Conservation (phyloP, 1,140 invertebrate genomes). For the Branchinecta lindahli region DNA sequence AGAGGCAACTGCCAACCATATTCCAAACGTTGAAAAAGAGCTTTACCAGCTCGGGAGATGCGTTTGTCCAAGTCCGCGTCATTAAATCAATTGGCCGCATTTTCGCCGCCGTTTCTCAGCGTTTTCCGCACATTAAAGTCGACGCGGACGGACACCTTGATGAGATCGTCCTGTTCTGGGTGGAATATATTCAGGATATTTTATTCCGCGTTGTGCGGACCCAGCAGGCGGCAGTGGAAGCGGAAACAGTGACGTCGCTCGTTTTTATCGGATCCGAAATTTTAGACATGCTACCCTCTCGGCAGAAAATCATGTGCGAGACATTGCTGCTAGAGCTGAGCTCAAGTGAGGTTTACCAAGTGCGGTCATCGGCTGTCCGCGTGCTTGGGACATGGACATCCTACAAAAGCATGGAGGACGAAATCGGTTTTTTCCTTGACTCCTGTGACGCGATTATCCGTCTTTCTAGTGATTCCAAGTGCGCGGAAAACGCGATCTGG, state of each 20-base stretch:
- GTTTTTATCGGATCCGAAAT: background rate
- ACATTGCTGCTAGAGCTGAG: background rate
- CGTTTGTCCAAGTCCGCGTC: background rate
- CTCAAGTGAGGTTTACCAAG: background rate
- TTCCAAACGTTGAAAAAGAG: background rate
- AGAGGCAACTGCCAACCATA: background rate
- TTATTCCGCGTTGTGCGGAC: background rate
- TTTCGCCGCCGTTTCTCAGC: background rate
- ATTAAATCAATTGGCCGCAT: background rate
- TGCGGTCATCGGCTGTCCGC: background rate
- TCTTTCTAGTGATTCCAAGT: background rate
- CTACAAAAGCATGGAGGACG: background rate
- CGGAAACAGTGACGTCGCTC: background rate
- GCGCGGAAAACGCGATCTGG: background rate
- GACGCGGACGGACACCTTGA: background rate
- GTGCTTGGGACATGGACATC: constrained; percentile 7
- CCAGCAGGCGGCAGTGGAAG: background rate
- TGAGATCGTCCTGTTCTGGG: background rate
- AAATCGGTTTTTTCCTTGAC: background rate
- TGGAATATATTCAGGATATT: background rate
- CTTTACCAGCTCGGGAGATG: background rate
- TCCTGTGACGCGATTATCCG: background rate
- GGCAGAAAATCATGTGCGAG: constrained; percentile 1
- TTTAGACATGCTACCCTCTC: background rate
- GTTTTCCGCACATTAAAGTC: background rate